Conservation (phyloP, 2,888 invertebrate species). For the Apotomis turbidana region DNA sequence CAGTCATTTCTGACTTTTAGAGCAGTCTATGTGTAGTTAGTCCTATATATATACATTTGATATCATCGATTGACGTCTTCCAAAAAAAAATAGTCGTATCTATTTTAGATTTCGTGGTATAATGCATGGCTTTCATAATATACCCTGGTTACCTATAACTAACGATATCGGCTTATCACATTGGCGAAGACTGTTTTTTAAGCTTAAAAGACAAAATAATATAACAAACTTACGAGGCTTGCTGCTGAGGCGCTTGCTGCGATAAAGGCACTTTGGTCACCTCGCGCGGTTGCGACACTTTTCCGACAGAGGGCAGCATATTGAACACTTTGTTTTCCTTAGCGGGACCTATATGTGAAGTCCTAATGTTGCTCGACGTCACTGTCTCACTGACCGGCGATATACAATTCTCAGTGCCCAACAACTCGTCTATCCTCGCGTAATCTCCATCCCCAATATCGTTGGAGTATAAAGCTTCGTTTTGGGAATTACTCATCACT, state of each 20-base stretch:
- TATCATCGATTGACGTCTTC: too few species aligned
- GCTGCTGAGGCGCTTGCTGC: conserved; percentile 55
- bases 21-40: too few species aligned
- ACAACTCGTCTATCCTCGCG: conserved; percentile 74
- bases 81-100: too few species aligned
- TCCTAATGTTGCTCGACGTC: conserved; percentile 66
- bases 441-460: conserved; percentile 76
- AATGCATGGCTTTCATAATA: too few species aligned
- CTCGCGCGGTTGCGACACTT: conserved; percentile 71
- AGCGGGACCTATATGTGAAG: conserved; percentile 71
- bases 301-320: conserved; percentile 75
- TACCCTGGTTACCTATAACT: too few species aligned
- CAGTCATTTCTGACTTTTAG: too few species aligned
- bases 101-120: too few species aligned
- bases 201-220: conserved; percentile 9
- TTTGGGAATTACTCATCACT: conserved; percentile 78
- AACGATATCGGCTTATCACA: too few species aligned
- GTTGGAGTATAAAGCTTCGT: conserved; percentile 74
- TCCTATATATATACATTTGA: too few species aligned
- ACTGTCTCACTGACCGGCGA: conserved; percentile 70
- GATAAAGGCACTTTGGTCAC: conserved; percentile 69
- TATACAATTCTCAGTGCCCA: conserved; percentile 75
- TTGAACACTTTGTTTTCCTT: conserved; percentile 64
- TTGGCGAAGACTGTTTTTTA: background rate
- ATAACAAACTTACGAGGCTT: conserved; percentile 62